These are phyloP conservation scores for Diadegma fenestrale DNA, from an alignment of 2,888 invertebrate species.

Conservation along the genomic window DNA sequence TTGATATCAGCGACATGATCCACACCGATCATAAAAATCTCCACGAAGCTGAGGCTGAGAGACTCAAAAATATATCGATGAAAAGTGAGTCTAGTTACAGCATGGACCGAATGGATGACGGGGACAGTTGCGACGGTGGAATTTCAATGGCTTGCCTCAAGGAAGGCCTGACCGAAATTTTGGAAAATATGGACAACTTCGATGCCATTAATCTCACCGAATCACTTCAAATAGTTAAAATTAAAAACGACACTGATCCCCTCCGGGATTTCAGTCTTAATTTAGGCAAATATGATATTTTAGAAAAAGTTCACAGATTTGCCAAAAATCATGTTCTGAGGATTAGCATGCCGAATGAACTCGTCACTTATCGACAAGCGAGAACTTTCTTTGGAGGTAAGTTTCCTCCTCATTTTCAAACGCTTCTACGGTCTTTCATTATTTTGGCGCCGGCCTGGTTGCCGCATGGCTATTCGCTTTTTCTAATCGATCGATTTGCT, in stretches of 20 bases:
- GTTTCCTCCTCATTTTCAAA: conserved; percentile 65
- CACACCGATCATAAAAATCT: conserved; percentile 82
- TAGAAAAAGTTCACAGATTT: conserved; percentile 87
- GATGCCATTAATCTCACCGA: conserved; percentile 87
- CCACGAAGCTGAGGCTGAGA: conserved; percentile 85
- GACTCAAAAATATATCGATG: conserved; percentile 82
- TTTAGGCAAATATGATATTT: conserved; percentile 82
- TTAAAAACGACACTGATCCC: conserved; percentile 50
- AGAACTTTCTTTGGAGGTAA: conserved; percentile 83
- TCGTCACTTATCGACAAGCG: conserved; percentile 76
- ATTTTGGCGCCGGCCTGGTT: conserved; percentile 27
- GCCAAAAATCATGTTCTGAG: conserved; percentile 88
- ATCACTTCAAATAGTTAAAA: conserved; percentile 85
- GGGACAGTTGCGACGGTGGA: conserved; percentile 59
- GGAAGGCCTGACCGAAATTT: conserved; percentile 85
- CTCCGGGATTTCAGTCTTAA: conserved; percentile 23
- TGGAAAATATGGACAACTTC: conserved; percentile 87
- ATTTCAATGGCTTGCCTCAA: conserved; percentile 75
- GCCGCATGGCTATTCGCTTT: conserved; percentile 14
- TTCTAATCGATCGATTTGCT: conserved; percentile 31
- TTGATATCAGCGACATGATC: conserved; percentile 76
- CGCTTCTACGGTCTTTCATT: not conserved
- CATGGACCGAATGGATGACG: conserved; percentile 68
- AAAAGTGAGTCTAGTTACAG: conserved; percentile 71
- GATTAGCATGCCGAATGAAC: conserved; percentile 88